These are phyloP conservation scores for Dicranocentrus wangi DNA, from an alignment of 2,888 invertebrate species.

Conservation along the genomic window DNA sequence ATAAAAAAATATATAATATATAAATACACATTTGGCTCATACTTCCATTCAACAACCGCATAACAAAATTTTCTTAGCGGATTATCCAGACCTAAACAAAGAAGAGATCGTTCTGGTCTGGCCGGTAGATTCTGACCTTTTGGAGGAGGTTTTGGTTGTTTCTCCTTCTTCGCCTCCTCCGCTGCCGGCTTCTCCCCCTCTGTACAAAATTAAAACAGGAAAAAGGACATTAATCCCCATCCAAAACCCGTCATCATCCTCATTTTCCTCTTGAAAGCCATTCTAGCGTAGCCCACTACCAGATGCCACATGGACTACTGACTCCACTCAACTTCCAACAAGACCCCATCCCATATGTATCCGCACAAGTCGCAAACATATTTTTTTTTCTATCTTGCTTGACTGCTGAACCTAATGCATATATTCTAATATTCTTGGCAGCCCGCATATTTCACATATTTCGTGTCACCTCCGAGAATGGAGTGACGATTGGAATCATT, in stretches of 20 bases:
- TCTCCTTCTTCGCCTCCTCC: slow-evolving; percentile 38
- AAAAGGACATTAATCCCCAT: neutral
- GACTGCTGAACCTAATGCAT: too few species aligned
- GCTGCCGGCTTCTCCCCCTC: slow-evolving; percentile 38
- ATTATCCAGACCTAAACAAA: slow-evolving; percentile 69
- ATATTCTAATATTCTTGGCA: neutral
- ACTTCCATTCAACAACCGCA: slow-evolving; percentile 72
- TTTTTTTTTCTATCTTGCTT: too few species aligned
- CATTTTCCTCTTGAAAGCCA: too few species aligned
- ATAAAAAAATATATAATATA: too few species aligned
- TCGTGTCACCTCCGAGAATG: neutral
- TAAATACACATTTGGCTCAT: too few species aligned
- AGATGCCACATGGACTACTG: neutral
- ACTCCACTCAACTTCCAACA: too few species aligned
- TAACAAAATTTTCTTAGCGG: slow-evolving; percentile 70
- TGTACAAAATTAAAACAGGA: neutral
- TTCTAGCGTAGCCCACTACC: too few species aligned
- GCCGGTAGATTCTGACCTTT: slow-evolving; percentile 58
- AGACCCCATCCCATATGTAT: too few species aligned
- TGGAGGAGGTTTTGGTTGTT: slow-evolving; percentile 44
- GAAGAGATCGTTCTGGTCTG: slow-evolving; percentile 69
- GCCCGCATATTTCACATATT: neutral
- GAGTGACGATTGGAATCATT: neutral
- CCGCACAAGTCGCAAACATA: too few species aligned
- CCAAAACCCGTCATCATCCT: too few species aligned